Base-by-base conservation (phyloP, 1,140 invertebrate genomes). In the Nomia melanderi region DNA sequence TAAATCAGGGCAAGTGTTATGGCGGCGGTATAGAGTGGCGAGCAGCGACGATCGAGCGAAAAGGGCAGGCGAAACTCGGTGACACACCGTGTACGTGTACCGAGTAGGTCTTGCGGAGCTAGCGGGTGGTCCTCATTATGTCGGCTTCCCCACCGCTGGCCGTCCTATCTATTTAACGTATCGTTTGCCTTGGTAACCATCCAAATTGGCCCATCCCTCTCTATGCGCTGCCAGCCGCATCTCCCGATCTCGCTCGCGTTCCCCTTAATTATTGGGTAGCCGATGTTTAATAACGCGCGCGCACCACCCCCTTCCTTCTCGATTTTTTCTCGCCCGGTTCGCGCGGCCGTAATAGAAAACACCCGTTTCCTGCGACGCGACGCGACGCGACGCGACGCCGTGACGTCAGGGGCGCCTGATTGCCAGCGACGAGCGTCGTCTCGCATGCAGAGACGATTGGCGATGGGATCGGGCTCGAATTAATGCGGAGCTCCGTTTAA, bases 161-260 rank as follows among this genome's bases (percentile, higher is more conserved):
- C 86, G 86, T 91, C 90, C 91, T 92, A 92, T 92, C 92, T 92
- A 91, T 92, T 91, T 91, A 92, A 92, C 90, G 91, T 92, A 91
- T 92, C 92, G 90, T 91, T 92, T 91, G 89, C 88, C 90, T 91
- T 91, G 91, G 91, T 92, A 91, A 91, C 86, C 90, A 88, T 91
- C 91, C 90, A 92, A 92, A 92, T 92, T 91, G 90, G 91, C 88
- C 86, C 87, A 87, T 86, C 87, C 85, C 88, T 86, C 74, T 79
- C 83, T 78, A 78, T 64, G 57, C 69, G 23, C 73, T 47, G 71
- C 14, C 83, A 69, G 27, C 60, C n/a, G 50, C 77, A 57, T 84
- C 56, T 57, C 54, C 36, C 80, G 79, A 79, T 78, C 77, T 60
- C 82, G 53, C 77, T 84, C 79, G 69, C 78, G 84, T 86, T 79